phyloP scores from a whole-genome alignment of 2,888 invertebrate genomes.

The Scelioninae gen. 1 region DNA sequence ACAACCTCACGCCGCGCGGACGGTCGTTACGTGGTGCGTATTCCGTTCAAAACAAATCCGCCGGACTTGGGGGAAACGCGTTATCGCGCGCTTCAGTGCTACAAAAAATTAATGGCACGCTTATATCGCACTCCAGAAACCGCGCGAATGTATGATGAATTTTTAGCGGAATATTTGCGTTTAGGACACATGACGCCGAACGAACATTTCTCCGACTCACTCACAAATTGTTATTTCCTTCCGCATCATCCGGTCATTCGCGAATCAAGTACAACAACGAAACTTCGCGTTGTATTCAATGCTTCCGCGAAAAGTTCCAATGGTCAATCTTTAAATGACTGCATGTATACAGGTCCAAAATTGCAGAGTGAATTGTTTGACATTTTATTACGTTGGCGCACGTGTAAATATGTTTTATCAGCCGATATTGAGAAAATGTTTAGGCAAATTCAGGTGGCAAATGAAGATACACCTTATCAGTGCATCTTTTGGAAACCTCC shows the following conservation, averaged over 20 bases:
- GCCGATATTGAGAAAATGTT: slow-evolving; percentile 27
- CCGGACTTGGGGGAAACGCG: no score
- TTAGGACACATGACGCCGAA: background rate
- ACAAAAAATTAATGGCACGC: no score
- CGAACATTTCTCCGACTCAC: background rate
- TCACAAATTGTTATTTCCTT: slow-evolving; percentile 9
- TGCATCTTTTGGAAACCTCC: slow-evolving; percentile 31
- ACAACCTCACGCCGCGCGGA: no score
- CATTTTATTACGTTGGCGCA: slow-evolving; percentile 27
- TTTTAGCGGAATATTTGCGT: background rate
- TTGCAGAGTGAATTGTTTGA: slow-evolving; percentile 34
- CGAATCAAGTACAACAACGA: slow-evolving; percentile 35
- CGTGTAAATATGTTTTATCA: background rate
- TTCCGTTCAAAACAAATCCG: no score
- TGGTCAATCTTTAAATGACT: slow-evolving; percentile 45
- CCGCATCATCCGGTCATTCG: slow-evolving; percentile 50
- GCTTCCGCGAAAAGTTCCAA: slow-evolving; percentile 28
- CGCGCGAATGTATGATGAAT: background rate
- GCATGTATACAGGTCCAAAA: slow-evolving; percentile 51
- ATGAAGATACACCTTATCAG: slow-evolving; percentile 26
- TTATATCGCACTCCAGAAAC: no score
- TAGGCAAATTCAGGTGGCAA: background rate
- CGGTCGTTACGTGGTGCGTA: no score
- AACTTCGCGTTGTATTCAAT: slow-evolving; percentile 13
- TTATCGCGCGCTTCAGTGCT: no score